phyloP scores from a whole-genome alignment of 2,888 invertebrate species.

The Agrochola lota region DNA sequence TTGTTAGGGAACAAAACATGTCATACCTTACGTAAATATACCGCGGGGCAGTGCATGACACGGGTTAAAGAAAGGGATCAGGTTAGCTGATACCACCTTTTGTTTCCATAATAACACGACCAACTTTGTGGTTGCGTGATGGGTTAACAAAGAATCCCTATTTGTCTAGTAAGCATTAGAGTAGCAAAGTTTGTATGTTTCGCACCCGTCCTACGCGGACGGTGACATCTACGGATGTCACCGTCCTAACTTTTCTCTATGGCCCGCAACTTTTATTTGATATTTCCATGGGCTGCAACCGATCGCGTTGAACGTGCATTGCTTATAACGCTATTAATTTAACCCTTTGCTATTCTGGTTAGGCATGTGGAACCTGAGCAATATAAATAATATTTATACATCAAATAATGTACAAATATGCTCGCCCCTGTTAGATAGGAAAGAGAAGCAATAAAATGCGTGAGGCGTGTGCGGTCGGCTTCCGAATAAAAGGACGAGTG shows the following conservation, averaged over 20 bases:
- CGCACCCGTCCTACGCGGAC: slow-evolving; percentile 58
- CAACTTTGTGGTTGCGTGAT: slow-evolving; percentile 77
- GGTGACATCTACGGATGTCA: slow-evolving; percentile 70
- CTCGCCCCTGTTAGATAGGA: slow-evolving; percentile 74
- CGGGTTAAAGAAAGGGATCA: slow-evolving; percentile 64
- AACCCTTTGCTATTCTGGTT: not conserved
- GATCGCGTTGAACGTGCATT: slow-evolving; percentile 21
- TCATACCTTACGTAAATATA: slow-evolving; percentile 52
- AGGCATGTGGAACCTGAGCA: slow-evolving; percentile 39
- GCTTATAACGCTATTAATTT: slow-evolving; percentile 26
- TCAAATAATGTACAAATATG: slow-evolving; percentile 72
- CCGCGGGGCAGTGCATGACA: slow-evolving; percentile 59
- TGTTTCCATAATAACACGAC: slow-evolving; percentile 68
- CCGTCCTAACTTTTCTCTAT: slow-evolving; percentile 65
- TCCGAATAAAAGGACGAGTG: slow-evolving; percentile 82
- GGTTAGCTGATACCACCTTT: slow-evolving; percentile 66
- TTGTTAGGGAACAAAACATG: slow-evolving; percentile 42
- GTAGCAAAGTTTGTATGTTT: slow-evolving; percentile 68
- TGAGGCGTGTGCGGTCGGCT: slow-evolving; percentile 79
- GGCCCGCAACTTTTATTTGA: slow-evolving; percentile 68
- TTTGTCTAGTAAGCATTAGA: slow-evolving; percentile 76
- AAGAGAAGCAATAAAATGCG: slow-evolving; percentile 82
- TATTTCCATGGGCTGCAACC: slow-evolving; percentile 64
- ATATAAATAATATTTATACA: slow-evolving; percentile 71
- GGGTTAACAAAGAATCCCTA: slow-evolving; percentile 75